Evolutionary conservation across 2,888 invertebrate genomes (phyloP).

Genomic region (Hypomecis punctinalis): DNA sequence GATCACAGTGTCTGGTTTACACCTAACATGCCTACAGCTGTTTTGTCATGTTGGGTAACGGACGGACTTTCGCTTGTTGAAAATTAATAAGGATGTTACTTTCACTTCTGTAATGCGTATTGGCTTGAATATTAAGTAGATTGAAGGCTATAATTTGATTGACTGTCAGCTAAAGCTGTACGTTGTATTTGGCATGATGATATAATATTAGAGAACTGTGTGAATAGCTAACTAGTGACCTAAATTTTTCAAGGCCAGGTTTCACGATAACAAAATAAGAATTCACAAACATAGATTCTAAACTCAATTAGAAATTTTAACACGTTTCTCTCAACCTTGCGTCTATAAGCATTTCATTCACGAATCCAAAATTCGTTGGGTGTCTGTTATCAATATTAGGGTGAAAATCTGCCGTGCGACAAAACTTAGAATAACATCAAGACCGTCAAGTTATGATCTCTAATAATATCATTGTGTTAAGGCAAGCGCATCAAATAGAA

Average conservation of each 20-base stretch:
- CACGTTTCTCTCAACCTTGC: too few relatives aligned
- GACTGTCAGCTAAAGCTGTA: neutral
- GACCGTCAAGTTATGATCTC: too few relatives aligned
- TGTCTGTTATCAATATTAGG: too few relatives aligned
- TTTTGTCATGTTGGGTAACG: slow-evolving; percentile 34
- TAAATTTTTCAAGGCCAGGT: neutral
- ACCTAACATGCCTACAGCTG: slow-evolving; percentile 4
- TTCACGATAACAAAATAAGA: too few relatives aligned
- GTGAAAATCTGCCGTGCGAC: too few relatives aligned
- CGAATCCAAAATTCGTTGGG: too few relatives aligned
- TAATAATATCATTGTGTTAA: too few relatives aligned
- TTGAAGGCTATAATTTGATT: slow-evolving; percentile 7
- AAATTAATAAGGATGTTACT: slow-evolving; percentile 41
- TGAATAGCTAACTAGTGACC: slow-evolving; percentile 4
- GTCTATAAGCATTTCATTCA: too few relatives aligned
- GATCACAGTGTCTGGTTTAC: neutral
- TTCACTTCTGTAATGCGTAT: slow-evolving; percentile 40
- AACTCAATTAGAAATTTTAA: too few relatives aligned
- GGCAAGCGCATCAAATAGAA: too few relatives aligned
- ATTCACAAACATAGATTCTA: too few relatives aligned
- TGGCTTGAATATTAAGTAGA: slow-evolving; percentile 37
- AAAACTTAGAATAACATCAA: too few relatives aligned
- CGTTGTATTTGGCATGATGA: neutral
- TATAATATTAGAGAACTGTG: slow-evolving; percentile 9
- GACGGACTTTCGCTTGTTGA: slow-evolving; percentile 40